Conservation (phyloP, 2,113 vertebrate genomes). For the Turdus rufiventris region DNA sequence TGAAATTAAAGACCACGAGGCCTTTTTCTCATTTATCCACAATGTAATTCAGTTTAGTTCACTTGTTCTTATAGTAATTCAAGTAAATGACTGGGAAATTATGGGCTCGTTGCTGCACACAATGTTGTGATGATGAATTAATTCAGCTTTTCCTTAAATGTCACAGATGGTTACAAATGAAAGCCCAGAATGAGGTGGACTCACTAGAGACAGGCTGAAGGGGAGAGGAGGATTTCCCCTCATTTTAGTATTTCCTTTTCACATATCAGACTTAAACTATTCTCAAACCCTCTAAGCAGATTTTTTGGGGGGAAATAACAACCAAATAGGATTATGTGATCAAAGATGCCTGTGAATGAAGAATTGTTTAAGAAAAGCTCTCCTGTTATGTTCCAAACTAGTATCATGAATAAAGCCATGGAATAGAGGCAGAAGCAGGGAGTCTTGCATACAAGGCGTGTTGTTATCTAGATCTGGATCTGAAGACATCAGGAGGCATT, state of each 20-base stretch:
- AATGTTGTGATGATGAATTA: neutral
- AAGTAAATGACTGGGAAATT: neutral
- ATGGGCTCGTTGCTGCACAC: neutral
- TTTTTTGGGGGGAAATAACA: neutral
- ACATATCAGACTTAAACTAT: neutral
- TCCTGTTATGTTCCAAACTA: neutral
- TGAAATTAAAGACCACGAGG: neutral
- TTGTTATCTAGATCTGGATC: neutral
- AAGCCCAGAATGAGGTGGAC: neutral
- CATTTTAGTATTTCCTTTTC: neutral
- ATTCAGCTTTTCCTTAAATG: constrained; percentile 9
- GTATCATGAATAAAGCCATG: neutral
- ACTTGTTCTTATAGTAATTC: neutral
- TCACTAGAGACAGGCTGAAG: neutral
- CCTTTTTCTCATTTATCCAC: neutral
- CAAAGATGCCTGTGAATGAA: neutral
- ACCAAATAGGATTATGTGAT: neutral
- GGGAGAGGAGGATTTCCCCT: neutral
- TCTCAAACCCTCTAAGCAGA: neutral
- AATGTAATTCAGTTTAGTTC: neutral
- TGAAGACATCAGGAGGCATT: neutral
- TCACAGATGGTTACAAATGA: neutral
- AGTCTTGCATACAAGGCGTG: neutral
- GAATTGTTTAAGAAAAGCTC: neutral
- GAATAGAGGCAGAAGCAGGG: neutral